These are phyloP conservation scores for Oreotragus oreotragus DNA, from an alignment of 2,113 vertebrate species.

Conservation along the genomic window DNA sequence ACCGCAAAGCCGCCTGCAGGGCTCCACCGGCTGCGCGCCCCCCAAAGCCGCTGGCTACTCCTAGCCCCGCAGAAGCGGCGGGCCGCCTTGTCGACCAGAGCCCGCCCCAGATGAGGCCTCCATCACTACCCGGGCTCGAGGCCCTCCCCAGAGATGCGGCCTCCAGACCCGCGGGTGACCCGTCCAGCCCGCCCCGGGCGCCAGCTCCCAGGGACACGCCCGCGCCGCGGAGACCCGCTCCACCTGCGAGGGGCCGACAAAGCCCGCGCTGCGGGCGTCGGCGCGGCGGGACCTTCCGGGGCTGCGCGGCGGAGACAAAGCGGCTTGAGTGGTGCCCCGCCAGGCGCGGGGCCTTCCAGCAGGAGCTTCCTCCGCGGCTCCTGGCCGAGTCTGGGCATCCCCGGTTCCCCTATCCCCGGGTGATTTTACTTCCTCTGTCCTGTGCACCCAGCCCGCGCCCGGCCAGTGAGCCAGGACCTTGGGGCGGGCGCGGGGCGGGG, in stretches of 20 bases:
- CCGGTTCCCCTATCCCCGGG: neutral
- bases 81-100: too few species aligned
- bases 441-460: rapidly evolving
- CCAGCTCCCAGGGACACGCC: neutral
- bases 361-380: too few species aligned
- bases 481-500: too few species aligned
- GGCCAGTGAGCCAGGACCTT: neutral
- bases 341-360: too few species aligned
- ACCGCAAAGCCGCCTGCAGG: neutral
- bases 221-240: rapidly evolving
- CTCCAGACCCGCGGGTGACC: neutral
- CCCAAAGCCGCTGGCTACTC: rapidly evolving
- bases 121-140: rapidly evolving
- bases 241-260: slow-evolving; percentile 11
- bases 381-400: neutral
- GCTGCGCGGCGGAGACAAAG: neutral
- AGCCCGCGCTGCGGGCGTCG: too few species aligned
- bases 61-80: neutral
- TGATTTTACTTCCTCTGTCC: neutral
- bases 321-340: rapidly evolving
- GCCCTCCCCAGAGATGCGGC: too few species aligned
- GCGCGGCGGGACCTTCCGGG: too few species aligned
- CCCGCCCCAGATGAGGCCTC: neutral
- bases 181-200: too few species aligned
- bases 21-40: neutral